Base-by-base conservation (phyloP, 2,888 invertebrate species). In the Ectemnius continuus region DNA sequence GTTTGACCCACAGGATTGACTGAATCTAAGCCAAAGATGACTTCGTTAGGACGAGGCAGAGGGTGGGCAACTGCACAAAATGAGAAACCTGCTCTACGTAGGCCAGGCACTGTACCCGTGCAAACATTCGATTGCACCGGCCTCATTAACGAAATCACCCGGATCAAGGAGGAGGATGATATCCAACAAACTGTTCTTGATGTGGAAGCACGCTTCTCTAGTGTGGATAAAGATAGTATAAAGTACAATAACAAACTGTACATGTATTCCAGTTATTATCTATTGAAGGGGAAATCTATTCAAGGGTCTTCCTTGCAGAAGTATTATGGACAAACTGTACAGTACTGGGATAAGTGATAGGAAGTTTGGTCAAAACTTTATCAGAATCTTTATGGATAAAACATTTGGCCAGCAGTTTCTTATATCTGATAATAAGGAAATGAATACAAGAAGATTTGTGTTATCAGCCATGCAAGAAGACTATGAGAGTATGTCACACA, bases 31-130 rank as follows among this genome's bases (percentile, higher is more conserved):
- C n/a, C 20, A 5, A 73, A 66, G 46, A 86, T 84, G 85, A 76
- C 78, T 26, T 76, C 77, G 16, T 45, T 79, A 36, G 76, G 85
- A 18, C 82, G 84, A 67, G 87, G 87, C 52, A 83, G 87, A 73
- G 86, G 86, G 36, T 87, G 80, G 81, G 67, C 52, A 14, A 16
- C 14, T 16, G 16, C 28, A 18, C 66, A 78, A 69, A 75, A 73
- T 5, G 67, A 75, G 4, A 61, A 77, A 0, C 36, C 70, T 36
- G 36, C 52, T 8, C 36, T 86, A n/a, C 78, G 84, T 6, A 78
- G 81, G 61, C 87, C 87, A 8, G 85, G 85, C 28, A 74, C 16
- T 1, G 8, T 52, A 2, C 18, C 5, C 20, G 8, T 58, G 4
- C 72, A 75, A 13, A 64, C 73, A 47, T 45, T 62, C 4, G 77